Evolutionary conservation across 2,888 invertebrate genomes (phyloP).

Genomic region (Villa cingulata): DNA sequence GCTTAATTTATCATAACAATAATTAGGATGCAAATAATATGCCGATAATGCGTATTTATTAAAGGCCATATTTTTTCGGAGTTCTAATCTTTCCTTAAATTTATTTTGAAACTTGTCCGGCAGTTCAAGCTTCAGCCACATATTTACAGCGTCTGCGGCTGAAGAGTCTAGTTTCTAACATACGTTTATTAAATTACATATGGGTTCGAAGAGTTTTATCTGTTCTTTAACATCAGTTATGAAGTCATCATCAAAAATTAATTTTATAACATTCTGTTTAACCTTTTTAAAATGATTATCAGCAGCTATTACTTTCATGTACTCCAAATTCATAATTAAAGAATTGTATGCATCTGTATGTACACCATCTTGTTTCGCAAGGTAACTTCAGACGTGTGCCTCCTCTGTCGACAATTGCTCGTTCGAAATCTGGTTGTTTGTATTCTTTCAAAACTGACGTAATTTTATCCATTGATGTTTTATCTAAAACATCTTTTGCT

Average conservation of each 20-base stretch:
- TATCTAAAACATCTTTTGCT: not conserved
- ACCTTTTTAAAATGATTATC: not conserved
- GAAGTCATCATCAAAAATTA: slow-evolving; percentile 10
- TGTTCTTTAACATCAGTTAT: not conserved
- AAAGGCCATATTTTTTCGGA: not conserved
- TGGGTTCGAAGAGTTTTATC: not conserved
- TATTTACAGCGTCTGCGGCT: slow-evolving; percentile 9
- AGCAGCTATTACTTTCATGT: too few species aligned
- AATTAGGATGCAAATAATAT: slow-evolving; percentile 5
- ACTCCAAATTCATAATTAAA: too few species aligned
- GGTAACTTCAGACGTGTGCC: too few species aligned
- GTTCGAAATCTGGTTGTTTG: too few species aligned
- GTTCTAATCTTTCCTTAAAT: not conserved
- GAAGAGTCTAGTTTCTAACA: slow-evolving; percentile 1
- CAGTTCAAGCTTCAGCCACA: slow-evolving; percentile 8
- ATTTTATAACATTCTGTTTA: not conserved
- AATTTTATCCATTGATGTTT: not conserved
- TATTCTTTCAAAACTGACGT: not conserved
- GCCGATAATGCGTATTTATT: slow-evolving; percentile 2
- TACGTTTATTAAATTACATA: not conserved
- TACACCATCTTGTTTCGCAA: too few species aligned
- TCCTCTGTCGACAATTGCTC: too few species aligned
- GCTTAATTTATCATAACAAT: not conserved
- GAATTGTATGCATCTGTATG: too few species aligned
- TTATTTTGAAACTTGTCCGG: slow-evolving; percentile 3